Evolutionary conservation across 2,797 vertebrate genomes (phyloP).

Genomic region (Phoeniculus purpureus): DNA sequence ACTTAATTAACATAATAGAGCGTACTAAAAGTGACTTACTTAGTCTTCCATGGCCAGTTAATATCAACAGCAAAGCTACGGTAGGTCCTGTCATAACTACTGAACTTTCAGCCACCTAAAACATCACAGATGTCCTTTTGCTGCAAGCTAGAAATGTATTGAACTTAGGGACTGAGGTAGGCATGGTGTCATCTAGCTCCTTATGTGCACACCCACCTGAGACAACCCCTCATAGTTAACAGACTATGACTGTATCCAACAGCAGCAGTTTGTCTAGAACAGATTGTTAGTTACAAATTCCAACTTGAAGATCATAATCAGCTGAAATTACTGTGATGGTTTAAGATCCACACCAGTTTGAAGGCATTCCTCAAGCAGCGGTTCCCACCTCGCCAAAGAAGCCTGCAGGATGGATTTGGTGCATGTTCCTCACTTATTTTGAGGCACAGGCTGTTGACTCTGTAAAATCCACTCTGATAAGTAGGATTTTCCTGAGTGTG

Average conservation of each 20-base stretch:
- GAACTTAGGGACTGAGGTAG: not conserved
- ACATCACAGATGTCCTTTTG: not conserved
- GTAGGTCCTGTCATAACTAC: not conserved
- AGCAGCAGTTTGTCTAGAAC: not conserved
- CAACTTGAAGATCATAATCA: not conserved
- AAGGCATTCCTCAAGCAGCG: not conserved
- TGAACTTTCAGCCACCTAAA: not conserved
- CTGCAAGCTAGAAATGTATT: slow-evolving; percentile 3
- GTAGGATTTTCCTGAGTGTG: not conserved
- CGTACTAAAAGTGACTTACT: not conserved
- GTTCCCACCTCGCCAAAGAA: not conserved
- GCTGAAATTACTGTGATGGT: not conserved
- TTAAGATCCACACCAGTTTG: not conserved
- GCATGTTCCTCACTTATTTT: not conserved
- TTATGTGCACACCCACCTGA: not conserved
- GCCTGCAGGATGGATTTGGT: not conserved
- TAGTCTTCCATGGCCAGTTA: not conserved
- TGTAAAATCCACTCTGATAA: not conserved
- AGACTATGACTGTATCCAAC: not conserved
- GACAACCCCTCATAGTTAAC: not conserved
- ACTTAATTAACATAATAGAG: slow-evolving; percentile 1
- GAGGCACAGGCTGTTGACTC: not conserved
- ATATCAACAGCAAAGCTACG: not conserved
- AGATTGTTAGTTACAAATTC: not conserved
- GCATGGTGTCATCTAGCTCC: not conserved